Evolutionary conservation across 2,797 vertebrate species (phyloP).

Genomic region (Enteromius fasciolatus): DNA sequence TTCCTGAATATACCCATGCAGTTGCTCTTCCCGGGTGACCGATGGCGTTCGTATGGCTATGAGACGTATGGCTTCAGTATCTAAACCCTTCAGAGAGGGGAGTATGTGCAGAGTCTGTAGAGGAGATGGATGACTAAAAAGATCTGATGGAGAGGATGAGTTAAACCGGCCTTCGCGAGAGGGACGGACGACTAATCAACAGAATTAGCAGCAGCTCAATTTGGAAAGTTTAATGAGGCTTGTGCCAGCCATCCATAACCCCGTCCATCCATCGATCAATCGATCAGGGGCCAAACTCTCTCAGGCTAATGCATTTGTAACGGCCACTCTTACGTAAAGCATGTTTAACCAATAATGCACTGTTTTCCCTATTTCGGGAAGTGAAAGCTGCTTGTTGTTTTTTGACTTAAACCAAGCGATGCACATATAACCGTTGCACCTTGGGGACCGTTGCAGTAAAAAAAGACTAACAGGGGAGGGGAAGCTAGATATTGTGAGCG

Average conservation of each 20-base stretch:
- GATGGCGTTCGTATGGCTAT: slow-evolving; percentile 52
- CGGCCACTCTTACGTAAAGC: slow-evolving; percentile 69
- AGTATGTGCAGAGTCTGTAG: slow-evolving; percentile 53
- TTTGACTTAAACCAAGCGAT: slow-evolving; percentile 4
- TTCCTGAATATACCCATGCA: slow-evolving; percentile 56
- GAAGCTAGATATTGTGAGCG: slow-evolving; percentile 3
- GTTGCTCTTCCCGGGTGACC: slow-evolving; percentile 29
- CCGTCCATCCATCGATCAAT: slow-evolving; percentile 63
- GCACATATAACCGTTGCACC: neutral
- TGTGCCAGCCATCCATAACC: slow-evolving; percentile 47
- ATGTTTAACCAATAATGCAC: slow-evolving; percentile 77
- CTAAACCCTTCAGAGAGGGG: slow-evolving; percentile 30
- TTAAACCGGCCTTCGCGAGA: slow-evolving; percentile 34
- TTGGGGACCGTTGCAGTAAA: neutral
- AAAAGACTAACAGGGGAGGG: slow-evolving; percentile 33
- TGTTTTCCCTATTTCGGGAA: slow-evolving; percentile 56
- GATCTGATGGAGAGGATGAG: slow-evolving; percentile 52
- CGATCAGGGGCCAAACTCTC: slow-evolving; percentile 42
- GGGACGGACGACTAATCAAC: slow-evolving; percentile 55
- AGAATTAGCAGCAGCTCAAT: slow-evolving; percentile 66
- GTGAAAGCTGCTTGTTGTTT: slow-evolving; percentile 56
- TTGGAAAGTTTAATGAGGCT: slow-evolving; percentile 61
- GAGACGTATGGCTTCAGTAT: slow-evolving; percentile 53
- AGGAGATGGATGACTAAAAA: slow-evolving; percentile 43
- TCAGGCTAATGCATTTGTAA: slow-evolving; percentile 52